These are phyloP conservation scores for Eupeodes corollae DNA, from an alignment of 1,140 invertebrate genomes.

Conservation along the genomic window DNA sequence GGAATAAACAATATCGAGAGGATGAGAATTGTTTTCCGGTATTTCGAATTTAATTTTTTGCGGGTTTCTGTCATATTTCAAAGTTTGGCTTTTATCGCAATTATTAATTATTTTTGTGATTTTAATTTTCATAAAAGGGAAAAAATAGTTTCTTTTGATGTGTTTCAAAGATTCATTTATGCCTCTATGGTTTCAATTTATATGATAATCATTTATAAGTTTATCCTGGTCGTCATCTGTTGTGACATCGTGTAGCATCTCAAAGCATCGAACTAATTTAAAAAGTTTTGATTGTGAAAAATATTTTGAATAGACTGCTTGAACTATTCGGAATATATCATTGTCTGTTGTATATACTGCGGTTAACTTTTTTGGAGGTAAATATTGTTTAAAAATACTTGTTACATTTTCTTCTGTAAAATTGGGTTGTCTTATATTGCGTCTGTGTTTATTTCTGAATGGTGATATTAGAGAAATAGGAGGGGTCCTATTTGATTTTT, in stretches of 20 bases:
- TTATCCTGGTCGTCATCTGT: conserved; percentile 17
- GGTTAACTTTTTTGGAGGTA: conserved; percentile 6
- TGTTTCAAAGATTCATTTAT: conserved; percentile 29
- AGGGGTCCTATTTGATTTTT: background rate
- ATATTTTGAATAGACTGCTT: conserved; percentile 7
- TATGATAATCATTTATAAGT: conserved; percentile 25
- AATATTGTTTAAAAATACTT: conserved; percentile 13
- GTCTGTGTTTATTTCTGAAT: conserved; percentile 9
- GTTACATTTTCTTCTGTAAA: conserved; percentile 9
- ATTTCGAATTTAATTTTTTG: conserved; percentile 15
- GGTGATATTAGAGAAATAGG: conserved; percentile 5
- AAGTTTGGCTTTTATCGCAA: conserved; percentile 14
- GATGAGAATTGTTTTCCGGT: conserved; percentile 16
- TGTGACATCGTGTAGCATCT: conserved; percentile 19
- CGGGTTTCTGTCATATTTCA: conserved; percentile 27
- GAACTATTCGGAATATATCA: conserved; percentile 6
- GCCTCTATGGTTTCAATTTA: conserved; percentile 27
- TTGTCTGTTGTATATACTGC: conserved; percentile 9
- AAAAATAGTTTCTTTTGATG: conserved; percentile 27
- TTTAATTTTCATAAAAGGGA: conserved; percentile 15
- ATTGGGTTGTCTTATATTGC: conserved; percentile 3
- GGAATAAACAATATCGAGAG: conserved; percentile 21
- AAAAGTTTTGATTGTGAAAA: conserved; percentile 14
- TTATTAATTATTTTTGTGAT: conserved; percentile 9
- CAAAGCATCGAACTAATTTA: conserved; percentile 16